These are phyloP conservation scores for Heliopora coerulea DNA, from an alignment of 92 coral and sea anemone genomes.

Conservation along the genomic window DNA sequence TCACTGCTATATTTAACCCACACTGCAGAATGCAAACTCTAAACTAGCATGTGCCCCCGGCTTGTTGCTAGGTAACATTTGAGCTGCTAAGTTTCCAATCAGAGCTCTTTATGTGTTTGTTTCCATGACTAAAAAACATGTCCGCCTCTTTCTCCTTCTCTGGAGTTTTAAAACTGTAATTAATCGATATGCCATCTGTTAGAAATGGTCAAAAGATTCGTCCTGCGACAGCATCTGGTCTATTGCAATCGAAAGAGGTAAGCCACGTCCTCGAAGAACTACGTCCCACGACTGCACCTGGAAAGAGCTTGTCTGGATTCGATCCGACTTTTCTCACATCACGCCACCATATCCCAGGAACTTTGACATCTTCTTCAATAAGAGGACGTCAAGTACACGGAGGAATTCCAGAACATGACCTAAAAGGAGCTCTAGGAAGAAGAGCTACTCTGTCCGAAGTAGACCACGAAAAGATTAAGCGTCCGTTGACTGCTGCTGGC, in stretches of 20 bases:
- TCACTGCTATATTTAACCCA: too few species aligned
- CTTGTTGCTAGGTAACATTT: slow-evolving; percentile 38
- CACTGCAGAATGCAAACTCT: too few species aligned
- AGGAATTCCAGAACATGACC: slow-evolving; percentile 86
- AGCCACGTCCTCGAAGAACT: slow-evolving; percentile 80
- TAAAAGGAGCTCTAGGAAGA: slow-evolving; percentile 75
- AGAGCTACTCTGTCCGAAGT: slow-evolving; percentile 90
- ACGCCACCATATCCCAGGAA: slow-evolving; percentile 98
- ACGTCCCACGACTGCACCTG: slow-evolving; percentile 91
- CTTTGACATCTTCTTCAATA: slow-evolving; percentile 66
- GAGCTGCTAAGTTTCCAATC: slow-evolving; percentile 10
- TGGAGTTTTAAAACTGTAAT: not conserved
- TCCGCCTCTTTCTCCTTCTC: slow-evolving; percentile 1
- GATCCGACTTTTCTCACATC: slow-evolving; percentile 98
- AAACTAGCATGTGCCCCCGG: too few species aligned
- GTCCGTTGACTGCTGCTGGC: slow-evolving; percentile 90
- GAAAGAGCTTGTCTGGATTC: slow-evolving; percentile 77
- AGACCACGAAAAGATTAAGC: slow-evolving; percentile 74
- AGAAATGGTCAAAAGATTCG: slow-evolving; percentile 67
- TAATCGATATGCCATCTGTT: slow-evolving; percentile 83
- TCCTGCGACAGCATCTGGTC: slow-evolving; percentile 95
- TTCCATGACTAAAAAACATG: slow-evolving; percentile 21
- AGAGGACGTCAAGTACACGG: slow-evolving; percentile 97
- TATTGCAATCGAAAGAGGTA: slow-evolving; percentile 80
- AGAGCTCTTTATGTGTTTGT: slow-evolving; percentile 29